Conservation (phyloP, 2,888 invertebrate species). For the Acanthosoma haemorrhoidale region DNA sequence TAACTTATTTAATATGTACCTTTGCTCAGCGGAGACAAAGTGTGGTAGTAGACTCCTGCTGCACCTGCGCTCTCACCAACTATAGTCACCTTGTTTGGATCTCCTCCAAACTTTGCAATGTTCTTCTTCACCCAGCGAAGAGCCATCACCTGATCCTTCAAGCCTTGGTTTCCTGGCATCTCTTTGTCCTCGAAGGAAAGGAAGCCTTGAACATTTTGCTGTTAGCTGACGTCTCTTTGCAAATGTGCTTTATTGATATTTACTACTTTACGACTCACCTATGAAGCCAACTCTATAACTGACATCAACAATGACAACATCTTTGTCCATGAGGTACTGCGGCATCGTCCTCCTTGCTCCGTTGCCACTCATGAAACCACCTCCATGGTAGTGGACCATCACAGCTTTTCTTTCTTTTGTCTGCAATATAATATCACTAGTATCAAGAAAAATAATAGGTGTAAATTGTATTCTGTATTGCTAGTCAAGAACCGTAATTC, state of each 20-base stretch:
- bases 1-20: neutral
- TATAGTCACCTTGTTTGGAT: conserved; percentile 37
- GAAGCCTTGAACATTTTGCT: conserved; percentile 2
- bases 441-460: too few species aligned
- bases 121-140: conserved; percentile 38
- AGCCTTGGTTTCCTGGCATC: conserved; percentile 39
- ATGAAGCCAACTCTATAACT: conserved; percentile 26
- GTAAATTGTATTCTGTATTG: too few species aligned
- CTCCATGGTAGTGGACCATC: conserved; percentile 43
- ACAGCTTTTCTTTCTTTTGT: conserved; percentile 33
- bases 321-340: conserved; percentile 32
- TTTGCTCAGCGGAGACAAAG: neutral
- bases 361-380: conserved; percentile 37
- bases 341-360: conserved; percentile 11
- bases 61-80: conserved; percentile 37
- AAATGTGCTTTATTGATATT: neutral
- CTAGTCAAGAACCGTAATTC: too few species aligned
- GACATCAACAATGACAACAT: conserved; percentile 30
- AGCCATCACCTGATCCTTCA: conserved; percentile 38
- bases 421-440: too few species aligned
- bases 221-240: too few species aligned
- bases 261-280: conserved; percentile 20
- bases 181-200: conserved; percentile 29
- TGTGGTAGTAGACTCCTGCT: conserved; percentile 34
- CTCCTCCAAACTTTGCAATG: conserved; percentile 39